A percentile compares a stretch with the other conserved stretches of the same genome.
Evolutionary conservation across 1,140 invertebrate species (phyloP).

Genomic region (Triops cancriformis): DNA sequence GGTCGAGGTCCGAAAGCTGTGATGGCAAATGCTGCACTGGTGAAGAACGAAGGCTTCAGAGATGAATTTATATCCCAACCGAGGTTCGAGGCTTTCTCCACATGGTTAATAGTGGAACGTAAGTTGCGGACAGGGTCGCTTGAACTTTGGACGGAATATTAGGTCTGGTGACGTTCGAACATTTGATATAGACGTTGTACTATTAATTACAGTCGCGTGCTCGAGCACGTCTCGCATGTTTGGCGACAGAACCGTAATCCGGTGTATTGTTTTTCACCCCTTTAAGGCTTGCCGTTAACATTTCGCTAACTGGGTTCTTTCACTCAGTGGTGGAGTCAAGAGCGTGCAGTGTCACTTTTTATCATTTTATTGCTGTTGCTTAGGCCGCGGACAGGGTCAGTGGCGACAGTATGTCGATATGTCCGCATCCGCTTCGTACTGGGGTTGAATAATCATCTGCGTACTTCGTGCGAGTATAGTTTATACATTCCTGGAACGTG

Average conservation of each 20-base stretch:
- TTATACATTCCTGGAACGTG: background rate
- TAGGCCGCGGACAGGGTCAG: background rate
- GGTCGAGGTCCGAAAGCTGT: background rate
- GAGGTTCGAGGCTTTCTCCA: background rate
- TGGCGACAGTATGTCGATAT: background rate
- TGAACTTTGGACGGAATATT: background rate
- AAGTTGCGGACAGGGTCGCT: background rate
- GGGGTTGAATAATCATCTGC: background rate
- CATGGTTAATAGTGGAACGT: background rate
- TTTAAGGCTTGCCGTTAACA: too few species aligned
- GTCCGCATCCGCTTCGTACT: background rate
- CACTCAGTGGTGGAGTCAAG: background rate
- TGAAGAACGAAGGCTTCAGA: background rate
- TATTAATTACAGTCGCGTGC: background rate
- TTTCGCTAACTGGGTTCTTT: background rate
- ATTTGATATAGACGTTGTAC: background rate
- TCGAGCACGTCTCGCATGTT: background rate
- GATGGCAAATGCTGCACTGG: background rate
- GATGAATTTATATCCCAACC: background rate
- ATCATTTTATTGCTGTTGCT: conserved; percentile 5
- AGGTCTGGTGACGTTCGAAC: background rate
- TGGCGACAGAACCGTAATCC: background rate
- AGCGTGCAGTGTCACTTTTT: background rate
- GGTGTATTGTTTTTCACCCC: background rate
- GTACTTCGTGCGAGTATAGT: background rate